Conservation (phyloP, 2,888 invertebrate genomes). For the Microctonus aethiopoides region DNA sequence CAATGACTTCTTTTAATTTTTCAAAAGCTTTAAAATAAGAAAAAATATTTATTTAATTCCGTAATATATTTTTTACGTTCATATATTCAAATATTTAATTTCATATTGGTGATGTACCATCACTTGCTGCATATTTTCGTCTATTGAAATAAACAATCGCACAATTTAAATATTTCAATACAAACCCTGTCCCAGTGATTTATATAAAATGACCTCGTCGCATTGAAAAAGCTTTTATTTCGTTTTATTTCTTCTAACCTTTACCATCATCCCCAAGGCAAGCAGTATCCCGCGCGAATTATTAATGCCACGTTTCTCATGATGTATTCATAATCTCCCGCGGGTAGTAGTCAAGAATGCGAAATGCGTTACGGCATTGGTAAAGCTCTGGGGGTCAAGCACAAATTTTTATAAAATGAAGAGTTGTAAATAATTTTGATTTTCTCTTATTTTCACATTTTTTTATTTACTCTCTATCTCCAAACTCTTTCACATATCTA, state of each 20-base stretch:
- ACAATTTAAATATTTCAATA: background rate
- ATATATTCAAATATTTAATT: too few relatives aligned
- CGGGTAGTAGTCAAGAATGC: conserved; percentile 7
- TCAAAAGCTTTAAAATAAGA: too few relatives aligned
- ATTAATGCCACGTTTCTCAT: conserved; percentile 18
- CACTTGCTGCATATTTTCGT: too few relatives aligned
- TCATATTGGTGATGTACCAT: too few relatives aligned
- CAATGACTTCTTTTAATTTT: background rate
- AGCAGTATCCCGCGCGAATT: conserved; percentile 11
- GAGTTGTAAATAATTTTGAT: background rate
- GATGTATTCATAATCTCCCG: conserved; percentile 22
- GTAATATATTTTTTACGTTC: too few relatives aligned
- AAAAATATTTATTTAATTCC: too few relatives aligned
- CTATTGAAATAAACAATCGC: background rate
- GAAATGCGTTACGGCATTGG: conserved; percentile 20
- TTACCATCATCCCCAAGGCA: conserved; percentile 16
- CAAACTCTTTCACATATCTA: background rate
- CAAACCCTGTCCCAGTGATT: background rate
- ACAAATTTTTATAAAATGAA: background rate
- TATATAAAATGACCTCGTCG: conserved; percentile 12
- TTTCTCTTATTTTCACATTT: too few relatives aligned
- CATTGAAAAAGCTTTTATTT: background rate
- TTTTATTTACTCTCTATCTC: background rate
- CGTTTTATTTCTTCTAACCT: background rate
- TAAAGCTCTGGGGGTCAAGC: conserved; percentile 8